Base-by-base conservation (phyloP, 2,113 vertebrate genomes). In the Tragulus kanchil region DNA sequence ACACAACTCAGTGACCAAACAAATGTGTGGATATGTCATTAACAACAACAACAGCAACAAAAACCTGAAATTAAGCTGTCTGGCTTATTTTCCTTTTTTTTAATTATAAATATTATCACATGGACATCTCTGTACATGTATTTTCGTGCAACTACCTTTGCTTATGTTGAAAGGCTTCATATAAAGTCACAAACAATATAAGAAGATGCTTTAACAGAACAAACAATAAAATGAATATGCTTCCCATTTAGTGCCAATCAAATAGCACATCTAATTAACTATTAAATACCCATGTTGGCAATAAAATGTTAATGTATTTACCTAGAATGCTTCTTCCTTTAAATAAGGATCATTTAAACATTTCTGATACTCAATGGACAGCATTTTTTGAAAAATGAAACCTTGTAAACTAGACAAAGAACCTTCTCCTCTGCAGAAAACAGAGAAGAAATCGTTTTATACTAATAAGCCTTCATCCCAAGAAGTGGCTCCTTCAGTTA, bases 401-500 rank as follows among this genome's bases (percentile, higher is more conserved):
- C 9, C 16, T 8, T 92, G 0, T 36, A 93, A 93, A 89, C 7
- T 85, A 7, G 52, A 50, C 7, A 54, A 52, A 93, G 45, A 86
- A 12, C 16, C 2, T 82, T 90, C 42, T 59, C 58, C 36, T 89
- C 81, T 77, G 1, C 31, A 93, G 67, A 88, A 88, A 85, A 77
- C 62, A 82, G 7, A 73, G 93, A 81, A 77, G n/a, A 36, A 21
- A 36, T 69, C 31, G 77, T 92, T 84, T 94, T 21, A 83, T 21
- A 82, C 36, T 54, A 85, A 85, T 48, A 59, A 89, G 90, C 64
- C 62, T 52, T 83, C 71, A 83, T 12, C 71, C 26, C 58, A 62
- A 65, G 23, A 79, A 64, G 8, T 87, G 48, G 48, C 62, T 64
- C 87, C 52, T 96, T 94, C 5, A 86, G 59, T 98, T 99, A 99